These are phyloP conservation scores for Tetraodon nigroviridis DNA, from an alignment of 2,113 vertebrate genomes.

Conservation along the genomic window DNA sequence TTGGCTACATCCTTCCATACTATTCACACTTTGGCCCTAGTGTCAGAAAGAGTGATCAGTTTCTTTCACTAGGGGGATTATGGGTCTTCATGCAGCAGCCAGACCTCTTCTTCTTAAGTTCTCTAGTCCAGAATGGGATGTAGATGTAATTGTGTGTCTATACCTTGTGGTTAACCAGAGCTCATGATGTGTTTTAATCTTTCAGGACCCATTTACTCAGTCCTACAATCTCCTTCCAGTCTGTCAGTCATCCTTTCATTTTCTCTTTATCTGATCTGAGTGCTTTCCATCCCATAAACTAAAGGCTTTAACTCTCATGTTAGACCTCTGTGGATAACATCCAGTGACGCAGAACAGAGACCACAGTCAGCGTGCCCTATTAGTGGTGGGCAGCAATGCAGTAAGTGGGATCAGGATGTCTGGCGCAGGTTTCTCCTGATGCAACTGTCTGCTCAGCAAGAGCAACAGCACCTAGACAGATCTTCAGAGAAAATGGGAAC, in stretches of 20 bases:
- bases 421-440: constrained; percentile 54
- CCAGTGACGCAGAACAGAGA: constrained; percentile 50
- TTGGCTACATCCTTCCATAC: too few relatives aligned
- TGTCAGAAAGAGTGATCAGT: too few relatives aligned
- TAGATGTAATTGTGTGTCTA: too few relatives aligned
- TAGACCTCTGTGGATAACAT: constrained; percentile 49
- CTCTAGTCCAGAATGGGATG: too few relatives aligned
- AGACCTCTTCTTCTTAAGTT: too few relatives aligned
- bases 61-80: too few relatives aligned
- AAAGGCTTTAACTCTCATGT: constrained; percentile 41
- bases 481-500: constrained; percentile 47
- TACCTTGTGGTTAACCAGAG: constrained; percentile 5
- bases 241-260: constrained; percentile 10
- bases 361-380: constrained; percentile 46
- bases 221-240: not conserved
- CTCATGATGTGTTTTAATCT: constrained; percentile 16
- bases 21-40: too few relatives aligned
- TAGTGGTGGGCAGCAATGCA: constrained; percentile 60
- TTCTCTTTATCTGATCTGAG: constrained; percentile 28
- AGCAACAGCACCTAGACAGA: constrained; percentile 52
- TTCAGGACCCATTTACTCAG: not conserved
- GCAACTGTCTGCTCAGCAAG: constrained; percentile 47
- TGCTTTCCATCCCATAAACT: constrained; percentile 38
- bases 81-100: too few relatives aligned
- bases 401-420: constrained; percentile 50